A percentile compares a stretch with the other conserved stretches of the same genome.
phyloP scores from a whole-genome alignment of 2,888 invertebrate genomes.

The Leptarthrus brevirostris region DNA sequence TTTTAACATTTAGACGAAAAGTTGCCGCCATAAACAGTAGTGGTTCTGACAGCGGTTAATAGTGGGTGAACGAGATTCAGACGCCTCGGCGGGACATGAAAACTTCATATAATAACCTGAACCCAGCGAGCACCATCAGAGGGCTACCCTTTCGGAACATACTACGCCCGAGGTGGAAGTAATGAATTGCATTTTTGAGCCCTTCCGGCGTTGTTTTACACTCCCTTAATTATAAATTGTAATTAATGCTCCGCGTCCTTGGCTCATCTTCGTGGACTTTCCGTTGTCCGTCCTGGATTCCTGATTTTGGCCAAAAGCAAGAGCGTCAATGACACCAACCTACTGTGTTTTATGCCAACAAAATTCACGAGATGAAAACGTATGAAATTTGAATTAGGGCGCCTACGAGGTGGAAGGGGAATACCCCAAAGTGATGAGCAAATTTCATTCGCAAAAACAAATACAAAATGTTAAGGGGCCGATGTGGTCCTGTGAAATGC shows the following conservation, averaged over 20 bases:
- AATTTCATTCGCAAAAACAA: neutral
- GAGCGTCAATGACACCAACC: no score
- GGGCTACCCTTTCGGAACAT: neutral
- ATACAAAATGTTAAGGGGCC: neutral
- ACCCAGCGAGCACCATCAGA: neutral
- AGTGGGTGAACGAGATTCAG: conserved; percentile 28
- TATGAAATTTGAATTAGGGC: conserved; percentile 14
- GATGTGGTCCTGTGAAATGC: neutral
- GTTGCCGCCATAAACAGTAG: conserved; percentile 5
- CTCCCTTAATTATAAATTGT: conserved; percentile 32
- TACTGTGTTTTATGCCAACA: neutral
- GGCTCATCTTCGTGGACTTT: neutral
- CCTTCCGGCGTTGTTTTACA: conserved; percentile 4
- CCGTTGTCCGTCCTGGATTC: neutral
- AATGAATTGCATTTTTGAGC: conserved; percentile 30
- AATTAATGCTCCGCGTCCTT: conserved; percentile 16
- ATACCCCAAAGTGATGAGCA: neutral
- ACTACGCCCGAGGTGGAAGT: conserved; percentile 12
- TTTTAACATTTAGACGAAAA: neutral
- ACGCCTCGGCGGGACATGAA: conserved; percentile 17
- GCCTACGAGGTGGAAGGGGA: neutral
- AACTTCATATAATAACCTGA: neutral
- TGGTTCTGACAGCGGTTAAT: conserved; percentile 29
- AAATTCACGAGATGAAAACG: neutral
- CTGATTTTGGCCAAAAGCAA: no score